Conservation (phyloP, 2,888 invertebrate species). For the Sepioteuthis lessoniana region DNA sequence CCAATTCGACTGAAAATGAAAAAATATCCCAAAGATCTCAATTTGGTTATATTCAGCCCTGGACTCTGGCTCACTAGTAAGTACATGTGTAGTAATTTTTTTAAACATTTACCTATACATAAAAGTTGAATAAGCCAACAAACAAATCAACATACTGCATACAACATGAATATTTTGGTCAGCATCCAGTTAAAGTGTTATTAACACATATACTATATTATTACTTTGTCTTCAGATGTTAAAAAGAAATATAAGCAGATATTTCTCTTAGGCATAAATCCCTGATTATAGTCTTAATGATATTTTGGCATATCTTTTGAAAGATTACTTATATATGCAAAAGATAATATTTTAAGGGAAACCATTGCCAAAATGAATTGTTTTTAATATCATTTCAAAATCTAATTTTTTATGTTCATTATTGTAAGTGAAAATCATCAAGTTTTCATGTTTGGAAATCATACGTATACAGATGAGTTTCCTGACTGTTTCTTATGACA, state of each 20-base stretch:
- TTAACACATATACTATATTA: neutral
- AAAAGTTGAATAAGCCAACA: neutral
- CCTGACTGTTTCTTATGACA: neutral
- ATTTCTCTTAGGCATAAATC: neutral
- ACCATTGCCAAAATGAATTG: neutral
- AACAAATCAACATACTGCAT: neutral
- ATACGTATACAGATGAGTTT: neutral
- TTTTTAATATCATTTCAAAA: neutral
- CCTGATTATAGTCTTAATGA: neutral
- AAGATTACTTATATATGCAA: neutral
- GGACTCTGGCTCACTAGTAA: constrained; percentile 18
- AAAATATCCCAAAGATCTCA: constrained; percentile 9
- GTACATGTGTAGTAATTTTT: neutral
- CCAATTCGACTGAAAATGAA: neutral
- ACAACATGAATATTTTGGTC: neutral
- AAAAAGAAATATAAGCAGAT: neutral
- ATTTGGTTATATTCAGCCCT: neutral
- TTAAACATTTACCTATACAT: neutral
- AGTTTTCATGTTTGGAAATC: neutral
- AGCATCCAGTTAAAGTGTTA: neutral
- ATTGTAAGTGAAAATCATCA: neutral
- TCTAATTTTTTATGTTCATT: neutral
- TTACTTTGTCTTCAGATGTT: neutral
- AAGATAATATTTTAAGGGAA: neutral
- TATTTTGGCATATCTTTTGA: neutral